phyloP scores from a whole-genome alignment of 1,140 invertebrate genomes.

The Zophobas atratus region DNA sequence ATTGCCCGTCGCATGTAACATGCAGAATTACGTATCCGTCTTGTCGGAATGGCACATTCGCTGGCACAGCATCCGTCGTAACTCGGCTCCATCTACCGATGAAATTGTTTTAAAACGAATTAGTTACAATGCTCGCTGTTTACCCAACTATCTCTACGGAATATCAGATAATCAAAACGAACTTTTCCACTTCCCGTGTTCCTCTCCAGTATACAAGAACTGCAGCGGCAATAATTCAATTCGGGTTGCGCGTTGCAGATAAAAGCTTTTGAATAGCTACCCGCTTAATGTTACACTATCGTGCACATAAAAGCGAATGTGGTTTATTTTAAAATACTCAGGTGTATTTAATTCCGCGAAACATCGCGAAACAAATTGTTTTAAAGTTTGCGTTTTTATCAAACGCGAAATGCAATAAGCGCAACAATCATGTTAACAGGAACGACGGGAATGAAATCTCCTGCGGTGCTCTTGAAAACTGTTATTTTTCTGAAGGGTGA shows the following conservation, averaged over 20 bases:
- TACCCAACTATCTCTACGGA: no score
- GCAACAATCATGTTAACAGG: slow-evolving; percentile 1
- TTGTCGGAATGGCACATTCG: no score
- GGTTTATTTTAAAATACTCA: background rate
- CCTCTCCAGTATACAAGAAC: background rate
- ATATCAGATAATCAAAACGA: no score
- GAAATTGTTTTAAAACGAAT: no score
- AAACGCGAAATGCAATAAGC: background rate
- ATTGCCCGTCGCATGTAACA: no score
- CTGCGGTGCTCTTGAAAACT: background rate
- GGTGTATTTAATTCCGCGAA: background rate
- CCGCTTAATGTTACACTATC: background rate
- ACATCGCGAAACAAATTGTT: background rate
- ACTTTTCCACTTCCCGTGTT: background rate
- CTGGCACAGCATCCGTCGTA: no score
- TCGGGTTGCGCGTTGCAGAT: background rate
- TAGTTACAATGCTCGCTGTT: no score
- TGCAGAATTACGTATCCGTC: no score
- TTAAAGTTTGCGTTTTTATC: background rate
- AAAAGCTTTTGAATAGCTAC: background rate
- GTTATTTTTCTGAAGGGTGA: slow-evolving; percentile 16
- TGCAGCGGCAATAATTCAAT: slow-evolving; percentile 7
- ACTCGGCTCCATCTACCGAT: no score
- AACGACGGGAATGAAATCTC: slow-evolving; percentile 10
- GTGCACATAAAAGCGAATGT: background rate